phyloP scores from a whole-genome alignment of 2,113 vertebrate genomes.

The Rallus limicola region DNA sequence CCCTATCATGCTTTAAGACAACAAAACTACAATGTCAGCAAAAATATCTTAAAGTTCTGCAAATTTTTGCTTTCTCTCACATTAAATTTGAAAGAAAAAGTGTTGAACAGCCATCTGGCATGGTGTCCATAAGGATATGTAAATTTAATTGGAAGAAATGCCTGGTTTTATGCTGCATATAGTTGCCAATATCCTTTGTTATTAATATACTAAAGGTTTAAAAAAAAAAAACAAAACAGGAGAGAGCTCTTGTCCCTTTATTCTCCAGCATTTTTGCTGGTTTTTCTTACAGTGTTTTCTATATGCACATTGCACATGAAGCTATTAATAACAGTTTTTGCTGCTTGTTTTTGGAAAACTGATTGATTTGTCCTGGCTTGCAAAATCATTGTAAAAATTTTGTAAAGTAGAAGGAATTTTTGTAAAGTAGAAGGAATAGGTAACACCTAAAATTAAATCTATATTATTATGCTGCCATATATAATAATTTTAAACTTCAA shows the following conservation, averaged over 20 bases:
- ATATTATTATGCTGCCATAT: background rate
- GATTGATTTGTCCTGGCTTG: background rate
- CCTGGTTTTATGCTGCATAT: background rate
- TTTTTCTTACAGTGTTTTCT: background rate
- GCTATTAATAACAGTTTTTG: background rate
- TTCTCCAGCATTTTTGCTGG: background rate
- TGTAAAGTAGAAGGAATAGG: background rate
- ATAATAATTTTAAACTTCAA: background rate
- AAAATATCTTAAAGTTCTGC: background rate
- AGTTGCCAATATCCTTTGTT: background rate
- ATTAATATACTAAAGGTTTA: background rate
- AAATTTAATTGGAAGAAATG: background rate
- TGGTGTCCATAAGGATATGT: background rate
- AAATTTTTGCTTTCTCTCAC: background rate
- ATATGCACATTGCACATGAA: background rate
- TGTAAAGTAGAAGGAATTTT: background rate
- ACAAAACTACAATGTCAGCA: background rate
- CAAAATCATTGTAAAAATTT: background rate
- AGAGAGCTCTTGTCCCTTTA: background rate
- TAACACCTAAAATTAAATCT: background rate
- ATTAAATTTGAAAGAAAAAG: background rate
- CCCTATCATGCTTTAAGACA: background rate
- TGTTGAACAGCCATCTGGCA: background rate
- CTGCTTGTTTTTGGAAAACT: background rate
- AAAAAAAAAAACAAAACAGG: too few relatives aligned